Percentiles rank a stretch among this genome's conserved stretches.
phyloP scores from a whole-genome alignment of 2,113 vertebrate genomes.

The Pogona vitticeps region DNA sequence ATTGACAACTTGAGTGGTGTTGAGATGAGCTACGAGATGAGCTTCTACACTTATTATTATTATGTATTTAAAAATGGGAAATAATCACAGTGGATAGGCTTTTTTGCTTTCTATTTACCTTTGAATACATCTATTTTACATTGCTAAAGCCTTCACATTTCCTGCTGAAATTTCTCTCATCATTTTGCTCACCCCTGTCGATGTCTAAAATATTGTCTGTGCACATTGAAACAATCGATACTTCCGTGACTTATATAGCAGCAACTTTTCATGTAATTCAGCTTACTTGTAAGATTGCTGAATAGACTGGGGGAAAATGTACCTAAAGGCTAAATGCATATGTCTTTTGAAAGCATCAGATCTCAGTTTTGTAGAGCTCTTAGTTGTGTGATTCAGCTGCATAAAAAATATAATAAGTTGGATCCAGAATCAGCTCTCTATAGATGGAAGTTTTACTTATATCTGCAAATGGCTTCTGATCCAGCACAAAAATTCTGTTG shows the following conservation, averaged over 20 bases:
- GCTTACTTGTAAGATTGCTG: constrained; percentile 7
- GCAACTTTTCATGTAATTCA: constrained; percentile 4
- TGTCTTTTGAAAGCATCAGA: background rate
- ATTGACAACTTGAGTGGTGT: background rate
- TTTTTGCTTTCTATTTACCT: background rate
- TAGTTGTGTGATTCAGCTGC: fast-evolving
- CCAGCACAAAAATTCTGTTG: background rate
- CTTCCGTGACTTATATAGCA: background rate
- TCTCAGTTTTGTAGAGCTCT: background rate
- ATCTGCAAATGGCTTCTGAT: background rate
- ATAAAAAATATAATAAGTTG: background rate
- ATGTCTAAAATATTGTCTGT: background rate
- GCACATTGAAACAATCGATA: constrained; percentile 26
- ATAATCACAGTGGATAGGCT: background rate
- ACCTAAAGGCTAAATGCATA: background rate
- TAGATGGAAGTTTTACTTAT: background rate
- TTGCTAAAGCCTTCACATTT: background rate
- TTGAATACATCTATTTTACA: background rate
- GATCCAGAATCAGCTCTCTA: background rate
- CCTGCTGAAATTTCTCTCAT: background rate
- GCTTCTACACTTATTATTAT: background rate
- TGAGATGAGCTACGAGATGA: background rate
- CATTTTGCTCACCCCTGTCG: background rate
- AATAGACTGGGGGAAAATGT: background rate
- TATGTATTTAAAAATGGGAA: background rate